A percentile compares a stretch with the other conserved stretches of the same genome.
phyloP scores from a whole-genome alignment of 2,797 vertebrate species.

The Anisognathus igniventris region DNA sequence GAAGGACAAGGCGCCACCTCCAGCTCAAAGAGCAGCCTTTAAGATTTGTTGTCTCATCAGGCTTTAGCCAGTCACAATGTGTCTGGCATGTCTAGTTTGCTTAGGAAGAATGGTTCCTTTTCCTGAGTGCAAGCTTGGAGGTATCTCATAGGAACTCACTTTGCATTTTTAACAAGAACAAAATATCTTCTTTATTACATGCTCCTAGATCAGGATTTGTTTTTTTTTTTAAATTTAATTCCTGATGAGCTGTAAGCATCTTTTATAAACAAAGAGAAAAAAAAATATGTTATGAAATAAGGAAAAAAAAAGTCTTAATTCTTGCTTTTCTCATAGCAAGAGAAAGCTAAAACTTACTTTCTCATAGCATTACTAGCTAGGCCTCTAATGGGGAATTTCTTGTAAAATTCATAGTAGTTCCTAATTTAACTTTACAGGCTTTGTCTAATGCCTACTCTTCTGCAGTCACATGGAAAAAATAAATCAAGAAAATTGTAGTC shows the following conservation, averaged over 20 bases:
- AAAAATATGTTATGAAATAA: not conserved
- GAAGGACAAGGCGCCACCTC: not conserved
- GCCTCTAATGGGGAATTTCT: not conserved
- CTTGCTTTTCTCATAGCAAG: not conserved
- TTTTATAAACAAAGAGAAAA: not conserved
- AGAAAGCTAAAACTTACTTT: not conserved
- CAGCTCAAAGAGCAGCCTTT: not conserved
- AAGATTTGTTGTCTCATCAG: not conserved
- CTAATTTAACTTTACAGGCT: not conserved
- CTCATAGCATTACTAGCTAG: not conserved
- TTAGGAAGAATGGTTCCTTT: not conserved
- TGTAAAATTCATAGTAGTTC: not conserved
- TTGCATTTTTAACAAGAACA: not conserved
- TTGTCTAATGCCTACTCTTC: not conserved
- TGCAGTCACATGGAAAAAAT: not conserved
- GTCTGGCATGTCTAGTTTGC: not conserved
- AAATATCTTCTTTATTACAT: not conserved
- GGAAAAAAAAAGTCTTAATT: not conserved
- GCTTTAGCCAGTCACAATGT: not conserved
- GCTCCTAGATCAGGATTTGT: not conserved
- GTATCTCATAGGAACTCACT: not conserved
- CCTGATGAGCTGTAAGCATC: not conserved
- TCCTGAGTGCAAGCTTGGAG: not conserved
- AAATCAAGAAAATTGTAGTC: not conserved
- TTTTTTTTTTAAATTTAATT: not conserved